phyloP scores from a whole-genome alignment of 2,797 vertebrate species.

The Aldrovandia affinis region DNA sequence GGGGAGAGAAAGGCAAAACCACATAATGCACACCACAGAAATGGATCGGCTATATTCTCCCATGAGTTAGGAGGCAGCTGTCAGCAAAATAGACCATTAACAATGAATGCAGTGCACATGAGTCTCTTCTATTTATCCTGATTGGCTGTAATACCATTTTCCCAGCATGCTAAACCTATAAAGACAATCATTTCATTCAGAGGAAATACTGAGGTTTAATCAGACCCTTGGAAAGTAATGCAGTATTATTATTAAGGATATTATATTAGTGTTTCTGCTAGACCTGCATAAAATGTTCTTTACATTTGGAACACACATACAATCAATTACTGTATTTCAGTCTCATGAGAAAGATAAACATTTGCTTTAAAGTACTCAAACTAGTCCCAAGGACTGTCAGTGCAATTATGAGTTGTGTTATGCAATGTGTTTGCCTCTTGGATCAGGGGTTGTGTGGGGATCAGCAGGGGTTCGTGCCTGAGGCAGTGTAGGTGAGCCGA shows the following conservation, averaged over 20 bases:
- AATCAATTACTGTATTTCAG: not conserved
- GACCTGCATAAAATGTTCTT: not conserved
- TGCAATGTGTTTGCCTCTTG: not conserved
- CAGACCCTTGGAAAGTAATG: not conserved
- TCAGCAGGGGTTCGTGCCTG: not conserved
- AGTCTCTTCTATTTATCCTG: not conserved
- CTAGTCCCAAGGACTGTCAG: not conserved
- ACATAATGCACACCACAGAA: no score
- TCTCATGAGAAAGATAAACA: not conserved
- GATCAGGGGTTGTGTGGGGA: not conserved
- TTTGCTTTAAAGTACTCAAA: not conserved
- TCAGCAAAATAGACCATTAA: not conserved
- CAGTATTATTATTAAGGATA: not conserved
- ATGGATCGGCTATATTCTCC: not conserved
- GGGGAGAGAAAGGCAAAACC: not conserved
- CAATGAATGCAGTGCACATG: not conserved
- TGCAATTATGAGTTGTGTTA: not conserved
- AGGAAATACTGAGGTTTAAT: not conserved
- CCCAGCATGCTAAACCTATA: conserved; percentile 9
- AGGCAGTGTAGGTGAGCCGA: not conserved
- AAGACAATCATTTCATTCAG: not conserved
- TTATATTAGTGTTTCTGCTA: not conserved
- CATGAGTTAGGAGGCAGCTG: not conserved
- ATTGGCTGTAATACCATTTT: not conserved
- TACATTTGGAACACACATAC: not conserved